Conservation (phyloP, 2,113 vertebrate species). For the Loxodonta africana region DNA sequence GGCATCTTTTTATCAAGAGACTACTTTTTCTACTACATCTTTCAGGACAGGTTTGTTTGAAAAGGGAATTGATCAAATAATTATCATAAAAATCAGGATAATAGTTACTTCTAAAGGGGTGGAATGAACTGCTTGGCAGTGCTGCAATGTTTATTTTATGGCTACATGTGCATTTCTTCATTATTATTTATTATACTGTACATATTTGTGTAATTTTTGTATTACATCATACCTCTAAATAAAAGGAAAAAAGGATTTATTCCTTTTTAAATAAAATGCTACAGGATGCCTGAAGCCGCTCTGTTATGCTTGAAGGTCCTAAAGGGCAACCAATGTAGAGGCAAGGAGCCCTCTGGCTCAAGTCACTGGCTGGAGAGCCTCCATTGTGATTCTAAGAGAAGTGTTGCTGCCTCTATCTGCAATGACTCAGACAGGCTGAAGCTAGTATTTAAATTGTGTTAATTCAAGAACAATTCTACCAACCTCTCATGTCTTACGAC, state of each 20-base stretch:
- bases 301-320: not conserved
- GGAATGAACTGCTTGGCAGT: not conserved
- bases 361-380: not conserved
- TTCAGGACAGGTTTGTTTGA: not conserved
- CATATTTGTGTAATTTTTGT: not conserved
- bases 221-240: not conserved
- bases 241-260: not conserved
- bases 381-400: not conserved
- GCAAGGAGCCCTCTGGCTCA: not conserved
- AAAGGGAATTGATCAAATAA: not conserved
- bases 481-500: not conserved
- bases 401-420: not conserved
- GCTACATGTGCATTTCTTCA: not conserved
- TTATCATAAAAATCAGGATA: not conserved
- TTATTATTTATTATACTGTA: not conserved
- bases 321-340: constrained; percentile 8
- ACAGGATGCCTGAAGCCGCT: not conserved
- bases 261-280: constrained; percentile 34
- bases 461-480: not conserved
- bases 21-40: not conserved
- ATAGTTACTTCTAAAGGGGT: not conserved
- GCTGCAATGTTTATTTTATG: not conserved
- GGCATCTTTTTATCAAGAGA: constrained; percentile 19
- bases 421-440: not conserved
- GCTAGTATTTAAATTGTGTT: not conserved